Evolutionary conservation across 2,888 invertebrate genomes (phyloP), one percentile per base, ranked within the genome.

Genomic region (Aradus depressus): DNA sequence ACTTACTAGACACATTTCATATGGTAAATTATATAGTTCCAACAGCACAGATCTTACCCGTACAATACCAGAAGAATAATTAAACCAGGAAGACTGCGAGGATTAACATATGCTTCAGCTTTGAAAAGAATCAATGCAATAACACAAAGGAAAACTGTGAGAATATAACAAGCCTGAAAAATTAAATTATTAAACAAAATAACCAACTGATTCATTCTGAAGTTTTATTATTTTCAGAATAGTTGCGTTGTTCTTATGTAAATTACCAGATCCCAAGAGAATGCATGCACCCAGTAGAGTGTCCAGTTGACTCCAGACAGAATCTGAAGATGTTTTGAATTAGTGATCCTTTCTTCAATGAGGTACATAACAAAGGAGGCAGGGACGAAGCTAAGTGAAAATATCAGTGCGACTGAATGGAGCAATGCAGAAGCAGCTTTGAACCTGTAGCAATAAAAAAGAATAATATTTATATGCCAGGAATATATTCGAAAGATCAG

Each of bases 351-450:
- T 62, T 87, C 82, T 53, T 79, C 76, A 38, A 90, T 87, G 52
- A 87, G 71, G 67, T 81, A 83, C 54, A 85, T 75, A 1, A 85
- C 79, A 47, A 83, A 84, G 45, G 84, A 85, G 0, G 88, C 88
- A 2, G 84, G 81, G 14, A 89, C 81, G 61, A 77, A 72, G 41
- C 74, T 72, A 63, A 79, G 65, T 3, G 75, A 75, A 62, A 78
- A 72, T 48, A 77, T 72, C 8, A 78, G 61, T 43, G 67, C 65
- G 26, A 69, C 64, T 3, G 68, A 66, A 59, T 67, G 67, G 18
- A 69, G 61, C 2, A 68, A 59, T 22, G 64, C 62, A 14, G 62
- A 60, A 2, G 62, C 43, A 12, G 51, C 44, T 44, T 54, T 52
- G 12, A 44, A 38, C 16, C 57, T 57, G 48, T 2, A 53, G 43